Conservation (phyloP, 2,113 vertebrate genomes). For the Cryptoleucopteryx plumbea region DNA sequence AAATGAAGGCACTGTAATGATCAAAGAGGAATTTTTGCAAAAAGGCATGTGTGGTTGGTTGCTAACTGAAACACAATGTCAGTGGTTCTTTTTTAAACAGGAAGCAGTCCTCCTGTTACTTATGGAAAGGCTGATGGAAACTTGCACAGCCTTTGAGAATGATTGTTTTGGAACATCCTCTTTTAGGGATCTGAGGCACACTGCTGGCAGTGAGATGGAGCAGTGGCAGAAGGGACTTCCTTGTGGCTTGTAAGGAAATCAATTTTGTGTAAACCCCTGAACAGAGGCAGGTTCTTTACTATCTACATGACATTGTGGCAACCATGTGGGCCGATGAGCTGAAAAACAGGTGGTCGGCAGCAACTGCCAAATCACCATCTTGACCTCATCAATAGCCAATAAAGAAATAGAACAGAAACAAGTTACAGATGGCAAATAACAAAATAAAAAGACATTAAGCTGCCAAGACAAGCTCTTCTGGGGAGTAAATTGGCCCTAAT, state of each 20-base stretch:
- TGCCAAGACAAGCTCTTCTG: not conserved
- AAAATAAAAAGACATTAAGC: not conserved
- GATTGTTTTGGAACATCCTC: not conserved
- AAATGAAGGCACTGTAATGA: constrained; percentile 9
- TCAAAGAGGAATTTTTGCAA: not conserved
- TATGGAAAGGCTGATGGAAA: not conserved
- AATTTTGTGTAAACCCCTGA: not conserved
- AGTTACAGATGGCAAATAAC: constrained; percentile 27
- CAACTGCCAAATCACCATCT: not conserved
- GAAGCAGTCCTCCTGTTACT: not conserved
- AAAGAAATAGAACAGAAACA: constrained; percentile 15
- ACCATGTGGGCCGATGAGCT: not conserved
- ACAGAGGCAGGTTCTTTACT: not conserved
- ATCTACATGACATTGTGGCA: rapidly evolving
- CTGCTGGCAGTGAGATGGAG: not conserved
- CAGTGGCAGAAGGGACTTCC: not conserved
- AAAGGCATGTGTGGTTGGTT: constrained; percentile 5
- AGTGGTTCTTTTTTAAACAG: not conserved
- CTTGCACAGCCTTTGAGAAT: rapidly evolving
- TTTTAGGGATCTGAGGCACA: not conserved
- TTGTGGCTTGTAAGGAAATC: not conserved
- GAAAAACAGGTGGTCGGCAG: not conserved
- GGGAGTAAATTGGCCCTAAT: not conserved
- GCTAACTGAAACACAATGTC: constrained; percentile 32
- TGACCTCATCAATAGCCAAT: constrained; percentile 9